Conservation (phyloP, 2,888 invertebrate genomes). For the Nebria brevicollis region DNA sequence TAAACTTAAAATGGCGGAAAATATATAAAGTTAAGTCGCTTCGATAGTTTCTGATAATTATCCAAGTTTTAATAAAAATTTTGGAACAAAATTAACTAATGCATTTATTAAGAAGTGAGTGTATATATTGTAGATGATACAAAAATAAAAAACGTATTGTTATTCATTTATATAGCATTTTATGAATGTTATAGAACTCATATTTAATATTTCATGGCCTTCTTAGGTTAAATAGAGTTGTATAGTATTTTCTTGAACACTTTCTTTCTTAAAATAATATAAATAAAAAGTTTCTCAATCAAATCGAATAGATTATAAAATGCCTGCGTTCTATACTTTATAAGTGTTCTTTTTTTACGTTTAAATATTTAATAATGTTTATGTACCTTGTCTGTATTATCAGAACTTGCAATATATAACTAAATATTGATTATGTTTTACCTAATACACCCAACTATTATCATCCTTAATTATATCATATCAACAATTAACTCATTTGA, state of each 20-base stretch:
- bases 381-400: slow-evolving; percentile 47
- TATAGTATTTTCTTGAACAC: slow-evolving; percentile 45
- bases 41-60: slow-evolving; percentile 4
- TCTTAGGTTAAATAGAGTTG: slow-evolving; percentile 45
- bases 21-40: slow-evolving; percentile 33
- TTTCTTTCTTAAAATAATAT: slow-evolving; percentile 26
- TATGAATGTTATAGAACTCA: slow-evolving; percentile 43
- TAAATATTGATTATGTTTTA: slow-evolving; percentile 22
- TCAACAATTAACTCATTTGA: too few species aligned
- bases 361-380: slow-evolving; percentile 46
- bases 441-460: neutral
- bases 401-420: slow-evolving; percentile 46
- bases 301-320: neutral
- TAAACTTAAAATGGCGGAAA: slow-evolving; percentile 25
- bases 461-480: neutral
- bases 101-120: neutral
- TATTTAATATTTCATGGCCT: slow-evolving; percentile 43
- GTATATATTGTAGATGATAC: slow-evolving; percentile 32
- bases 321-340: slow-evolving; percentile 34
- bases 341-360: slow-evolving; percentile 47
- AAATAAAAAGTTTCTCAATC: neutral
- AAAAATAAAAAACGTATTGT: slow-evolving; percentile 27
- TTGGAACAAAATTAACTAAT: neutral
- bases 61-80: neutral
- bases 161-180: slow-evolving; percentile 43